These are phyloP conservation scores for Dasyornis broadbenti DNA, from an alignment of 2,113 vertebrate genomes.

Conservation along the genomic window DNA sequence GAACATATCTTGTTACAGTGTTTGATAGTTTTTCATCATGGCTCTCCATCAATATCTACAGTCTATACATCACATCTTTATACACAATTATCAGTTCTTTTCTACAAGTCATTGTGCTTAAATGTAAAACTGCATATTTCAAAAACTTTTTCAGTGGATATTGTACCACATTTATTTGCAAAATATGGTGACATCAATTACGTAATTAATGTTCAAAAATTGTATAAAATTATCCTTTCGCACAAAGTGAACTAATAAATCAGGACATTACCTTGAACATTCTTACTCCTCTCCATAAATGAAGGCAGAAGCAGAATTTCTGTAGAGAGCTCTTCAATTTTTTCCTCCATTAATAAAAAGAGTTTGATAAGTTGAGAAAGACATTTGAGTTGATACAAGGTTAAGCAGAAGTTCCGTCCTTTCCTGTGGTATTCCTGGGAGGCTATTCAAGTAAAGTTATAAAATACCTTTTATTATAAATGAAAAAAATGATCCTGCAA, in stretches of 20 bases:
- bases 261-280: conserved; percentile 79
- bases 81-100: background rate
- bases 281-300: conserved; percentile 63
- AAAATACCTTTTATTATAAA: background rate
- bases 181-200: background rate
- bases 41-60: background rate
- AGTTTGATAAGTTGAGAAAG: conserved; percentile 80
- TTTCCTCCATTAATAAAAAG: conserved; percentile 83
- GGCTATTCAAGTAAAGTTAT: conserved; percentile 66
- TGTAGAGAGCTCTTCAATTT: conserved; percentile 75
- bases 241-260: background rate
- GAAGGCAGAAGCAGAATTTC: conserved; percentile 75
- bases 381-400: conserved; percentile 82
- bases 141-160: background rate
- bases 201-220: background rate
- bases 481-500: background rate
- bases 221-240: background rate
- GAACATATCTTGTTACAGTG: background rate
- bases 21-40: background rate
- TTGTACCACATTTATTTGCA: background rate
- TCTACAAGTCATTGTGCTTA: background rate
- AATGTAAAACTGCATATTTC: background rate
- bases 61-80: background rate
- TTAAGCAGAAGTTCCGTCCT: conserved; percentile 77
- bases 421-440: conserved; percentile 72